Percentiles rank a stretch among this genome's conserved stretches.
These are phyloP conservation scores for Holothuria glaberrima DNA, from an alignment of 35 echinoderm and acorn worm species.

Conservation along the genomic window DNA sequence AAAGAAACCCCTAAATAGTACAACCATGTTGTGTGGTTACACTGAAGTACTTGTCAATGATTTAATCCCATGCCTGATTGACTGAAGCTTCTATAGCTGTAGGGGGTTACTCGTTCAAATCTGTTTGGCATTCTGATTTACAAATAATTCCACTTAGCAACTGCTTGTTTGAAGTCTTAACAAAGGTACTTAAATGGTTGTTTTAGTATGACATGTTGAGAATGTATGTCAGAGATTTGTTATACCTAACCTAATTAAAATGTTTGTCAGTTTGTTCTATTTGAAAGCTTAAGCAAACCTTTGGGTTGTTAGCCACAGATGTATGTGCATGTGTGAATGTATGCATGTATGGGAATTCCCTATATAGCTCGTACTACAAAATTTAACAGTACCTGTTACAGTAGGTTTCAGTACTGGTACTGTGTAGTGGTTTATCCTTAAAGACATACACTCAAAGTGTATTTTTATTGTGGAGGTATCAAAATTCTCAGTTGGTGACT, in stretches of 20 bases:
- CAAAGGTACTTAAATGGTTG: neutral
- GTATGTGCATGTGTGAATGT: too few species aligned
- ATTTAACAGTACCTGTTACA: too few species aligned
- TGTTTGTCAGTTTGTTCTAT: neutral
- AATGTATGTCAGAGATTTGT: constrained; percentile 4
- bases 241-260: neutral
- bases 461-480: too few species aligned
- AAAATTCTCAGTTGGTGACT: too few species aligned
- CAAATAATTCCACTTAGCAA: neutral
- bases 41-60: neutral
- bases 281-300: neutral
- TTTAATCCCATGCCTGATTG: constrained; percentile 13
- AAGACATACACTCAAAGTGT: too few species aligned
- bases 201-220: neutral
- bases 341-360: too few species aligned
- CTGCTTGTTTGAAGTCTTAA: constrained; percentile 28
- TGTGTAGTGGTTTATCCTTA: too few species aligned
- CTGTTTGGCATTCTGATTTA: constrained; percentile 39
- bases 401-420: too few species aligned
- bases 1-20: neutral
- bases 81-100: neutral
- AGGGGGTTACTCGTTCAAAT: constrained; percentile 14
- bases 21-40: neutral
- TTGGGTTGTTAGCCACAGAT: too few species aligned
- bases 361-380: too few species aligned